Evolutionary conservation across 2,888 invertebrate species (phyloP).

Genomic region (Clostera curtula): DNA sequence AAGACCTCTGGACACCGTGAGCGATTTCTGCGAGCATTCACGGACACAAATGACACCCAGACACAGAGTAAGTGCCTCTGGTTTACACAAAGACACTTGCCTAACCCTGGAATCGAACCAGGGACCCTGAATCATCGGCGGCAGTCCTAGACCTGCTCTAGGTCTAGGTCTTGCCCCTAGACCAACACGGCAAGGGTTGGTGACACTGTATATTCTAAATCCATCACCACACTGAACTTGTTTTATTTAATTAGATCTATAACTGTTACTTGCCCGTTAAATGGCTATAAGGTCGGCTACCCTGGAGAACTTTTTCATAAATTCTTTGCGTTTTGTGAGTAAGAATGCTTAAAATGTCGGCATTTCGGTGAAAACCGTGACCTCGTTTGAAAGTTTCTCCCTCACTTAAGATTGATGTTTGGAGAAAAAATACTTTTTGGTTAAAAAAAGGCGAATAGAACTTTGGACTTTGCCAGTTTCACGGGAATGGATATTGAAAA

Average conservation of each 20-base stretch:
- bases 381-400: constrained; percentile 56
- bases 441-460: constrained; percentile 25
- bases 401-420: constrained; percentile 62
- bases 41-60: too few species aligned
- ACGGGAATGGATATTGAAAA: constrained; percentile 15
- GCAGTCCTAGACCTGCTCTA: too few species aligned
- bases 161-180: too few species aligned
- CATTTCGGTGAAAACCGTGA: constrained; percentile 52
- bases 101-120: too few species aligned
- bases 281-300: constrained; percentile 24
- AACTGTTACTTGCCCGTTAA: constrained; percentile 18
- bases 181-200: too few species aligned
- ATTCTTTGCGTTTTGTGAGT: constrained; percentile 37
- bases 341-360: constrained; percentile 53
- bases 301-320: constrained; percentile 33
- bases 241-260: constrained; percentile 2
- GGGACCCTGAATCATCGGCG: too few species aligned
- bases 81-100: too few species aligned
- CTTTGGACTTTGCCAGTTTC: constrained; percentile 15
- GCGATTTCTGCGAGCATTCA: too few species aligned
- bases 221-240: constrained; percentile 12
- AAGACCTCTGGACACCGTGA: too few species aligned
- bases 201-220: background rate
- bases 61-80: too few species aligned
- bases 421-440: constrained; percentile 35